These are phyloP conservation scores for Empis stercorea DNA, from an alignment of 2,888 invertebrate species.

Conservation along the genomic window DNA sequence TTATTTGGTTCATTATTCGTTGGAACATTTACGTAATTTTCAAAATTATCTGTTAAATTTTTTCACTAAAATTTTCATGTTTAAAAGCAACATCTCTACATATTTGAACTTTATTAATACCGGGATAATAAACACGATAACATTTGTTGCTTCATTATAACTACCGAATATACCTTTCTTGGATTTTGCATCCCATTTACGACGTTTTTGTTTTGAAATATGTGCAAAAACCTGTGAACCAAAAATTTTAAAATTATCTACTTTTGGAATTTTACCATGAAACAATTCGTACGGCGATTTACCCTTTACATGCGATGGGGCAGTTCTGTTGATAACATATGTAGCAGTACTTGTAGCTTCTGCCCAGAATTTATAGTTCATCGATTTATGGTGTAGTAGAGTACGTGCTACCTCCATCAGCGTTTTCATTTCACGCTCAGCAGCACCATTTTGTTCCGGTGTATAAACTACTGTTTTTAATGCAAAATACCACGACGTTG, in stretches of 20 bases:
- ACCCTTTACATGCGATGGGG: neutral
- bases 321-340: slow-evolving; percentile 14
- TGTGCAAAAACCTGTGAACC: slow-evolving; percentile 25
- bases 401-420: slow-evolving; percentile 4
- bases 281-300: slow-evolving; percentile 26
- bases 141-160: neutral
- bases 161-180: slow-evolving; percentile 8
- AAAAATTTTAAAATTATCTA: slow-evolving; percentile 20
- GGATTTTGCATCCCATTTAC: slow-evolving; percentile 25
- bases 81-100: no score
- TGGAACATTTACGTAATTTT: no score
- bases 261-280: slow-evolving; percentile 10
- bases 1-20: no score
- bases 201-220: slow-evolving; percentile 23
- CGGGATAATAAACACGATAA: no score
- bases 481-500: neutral
- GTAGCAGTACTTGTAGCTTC: slow-evolving; percentile 21
- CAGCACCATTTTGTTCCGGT: slow-evolving; percentile 1
- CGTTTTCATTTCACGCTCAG: neutral
- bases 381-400: slow-evolving; percentile 9
- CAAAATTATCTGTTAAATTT: no score
- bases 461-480: neutral
- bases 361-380: slow-evolving; percentile 21
- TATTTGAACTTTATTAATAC: no score
- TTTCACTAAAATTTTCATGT: no score